Percentiles rank a stretch among this genome's conserved stretches.
These are phyloP conservation scores for Falco peregrinus DNA, from an alignment of 2,797 vertebrate genomes.

Conservation along the genomic window DNA sequence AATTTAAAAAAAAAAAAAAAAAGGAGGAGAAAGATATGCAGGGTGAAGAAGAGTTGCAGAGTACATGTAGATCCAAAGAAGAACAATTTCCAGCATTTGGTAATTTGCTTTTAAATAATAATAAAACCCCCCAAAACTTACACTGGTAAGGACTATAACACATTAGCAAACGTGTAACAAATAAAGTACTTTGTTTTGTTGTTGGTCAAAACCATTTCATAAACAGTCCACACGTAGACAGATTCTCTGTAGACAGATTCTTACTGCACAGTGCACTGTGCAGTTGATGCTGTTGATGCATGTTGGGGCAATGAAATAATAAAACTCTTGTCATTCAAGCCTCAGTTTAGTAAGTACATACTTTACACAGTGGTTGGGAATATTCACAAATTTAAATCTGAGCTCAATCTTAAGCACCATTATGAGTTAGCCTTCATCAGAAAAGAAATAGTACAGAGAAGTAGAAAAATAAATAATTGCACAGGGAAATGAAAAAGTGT, in stretches of 20 bases:
- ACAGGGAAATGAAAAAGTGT: background rate
- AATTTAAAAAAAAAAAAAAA: background rate
- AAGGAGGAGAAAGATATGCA: fast-evolving
- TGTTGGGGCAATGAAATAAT: background rate
- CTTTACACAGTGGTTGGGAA: background rate
- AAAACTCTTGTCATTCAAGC: background rate
- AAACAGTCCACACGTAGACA: background rate
- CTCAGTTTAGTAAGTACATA: background rate
- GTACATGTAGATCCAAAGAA: background rate
- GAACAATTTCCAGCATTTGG: background rate
- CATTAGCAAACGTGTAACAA: background rate
- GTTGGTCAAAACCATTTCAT: background rate
- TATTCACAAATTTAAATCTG: background rate
- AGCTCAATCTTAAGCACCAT: background rate
- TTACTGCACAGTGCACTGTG: background rate
- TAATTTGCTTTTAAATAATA: background rate
- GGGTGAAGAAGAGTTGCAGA: background rate
- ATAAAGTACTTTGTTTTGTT: background rate
- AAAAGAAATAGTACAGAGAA: background rate
- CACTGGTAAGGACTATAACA: background rate
- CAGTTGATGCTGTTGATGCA: background rate
- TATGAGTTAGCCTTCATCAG: background rate
- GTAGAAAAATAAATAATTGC: background rate
- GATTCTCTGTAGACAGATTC: background rate
- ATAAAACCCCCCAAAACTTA: background rate